Evolutionary conservation across 2,888 invertebrate species (phyloP), one percentile per base, ranked within the genome.

Genomic region (Timema podura): DNA sequence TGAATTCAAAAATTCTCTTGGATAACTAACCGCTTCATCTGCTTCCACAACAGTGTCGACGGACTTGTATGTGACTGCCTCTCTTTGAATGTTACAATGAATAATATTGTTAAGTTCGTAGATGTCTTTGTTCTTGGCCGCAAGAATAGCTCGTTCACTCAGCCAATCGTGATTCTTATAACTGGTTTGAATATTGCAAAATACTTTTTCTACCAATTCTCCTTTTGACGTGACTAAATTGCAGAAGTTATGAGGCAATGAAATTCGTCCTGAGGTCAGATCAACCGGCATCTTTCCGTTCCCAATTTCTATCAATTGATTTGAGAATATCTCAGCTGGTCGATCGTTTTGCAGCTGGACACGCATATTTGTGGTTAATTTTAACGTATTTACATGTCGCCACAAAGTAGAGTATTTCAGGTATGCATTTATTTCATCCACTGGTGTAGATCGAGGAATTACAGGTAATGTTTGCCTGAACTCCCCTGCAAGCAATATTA

Each of bases 31-130:
- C 30, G 74, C 47, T 73, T 8, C 49, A 54, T 67, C 30, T 67
- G n/a, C 51, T 64, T 74, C 69, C 65, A 73, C 66, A 48, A 72
- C 67, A 15, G 68, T 73, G n/a, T n/a, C n/a, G n/a, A n/a, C n/a
- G n/a, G n/a, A n/a, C n/a, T n/a, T n/a, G n/a, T n/a, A n/a, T n/a
- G 66, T 66, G 54, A 57, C 57, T 67, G 16, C 64, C 49, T 68
- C 10, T 16, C 44, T 11, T 51, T 67, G 73, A 73, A 68, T 68
- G 15, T 64, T 48, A 64, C 15, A 61, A 48, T 61, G 64, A 64
- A 68, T 68, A 59, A 64, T 47, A 59, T 47, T 64, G 64, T 64
- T 68, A 68, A 9, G 59, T 68, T 64, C 68, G n/a, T n/a, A n/a
- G n/a, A n/a, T n/a, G n/a, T n/a, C n/a, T n/a, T n/a, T n/a, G n/a